Evolutionary conservation across 2,888 invertebrate genomes (phyloP).

Genomic region (Diarsia mendica): DNA sequence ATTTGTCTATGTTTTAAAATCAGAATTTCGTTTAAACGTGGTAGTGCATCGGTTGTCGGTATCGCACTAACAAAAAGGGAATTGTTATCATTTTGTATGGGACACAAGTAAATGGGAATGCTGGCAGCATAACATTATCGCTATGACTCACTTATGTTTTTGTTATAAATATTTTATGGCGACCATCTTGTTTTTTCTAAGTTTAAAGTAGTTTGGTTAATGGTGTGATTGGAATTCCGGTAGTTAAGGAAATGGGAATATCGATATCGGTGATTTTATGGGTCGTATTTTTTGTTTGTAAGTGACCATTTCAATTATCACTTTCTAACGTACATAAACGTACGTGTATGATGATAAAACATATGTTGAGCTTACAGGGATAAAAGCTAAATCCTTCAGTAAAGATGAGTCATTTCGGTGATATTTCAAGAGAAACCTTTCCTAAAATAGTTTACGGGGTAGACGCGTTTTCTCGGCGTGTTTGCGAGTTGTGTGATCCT

Average conservation of each 20-base stretch:
- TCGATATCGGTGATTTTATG: slow-evolving; percentile 13
- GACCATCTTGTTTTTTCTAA: slow-evolving; percentile 57
- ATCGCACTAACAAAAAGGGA: slow-evolving; percentile 85
- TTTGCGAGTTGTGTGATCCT: background rate
- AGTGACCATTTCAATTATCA: slow-evolving; percentile 6
- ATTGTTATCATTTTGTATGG: slow-evolving; percentile 88
- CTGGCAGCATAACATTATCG: slow-evolving; percentile 86
- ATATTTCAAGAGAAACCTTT: slow-evolving; percentile 31
- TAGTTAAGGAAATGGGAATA: slow-evolving; percentile 27
- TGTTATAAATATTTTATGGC: slow-evolving; percentile 68
- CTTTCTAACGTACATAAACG: background rate
- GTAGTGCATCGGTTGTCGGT: slow-evolving; percentile 77
- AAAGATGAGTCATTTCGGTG: slow-evolving; percentile 31
- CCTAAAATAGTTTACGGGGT: slow-evolving; percentile 4
- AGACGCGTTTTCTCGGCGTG: background rate
- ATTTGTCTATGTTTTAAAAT: slow-evolving; percentile 9
- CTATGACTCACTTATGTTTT: slow-evolving; percentile 74
- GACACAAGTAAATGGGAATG: slow-evolving; percentile 85
- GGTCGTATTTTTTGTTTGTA: slow-evolving; percentile 19
- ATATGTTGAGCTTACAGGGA: slow-evolving; percentile 1
- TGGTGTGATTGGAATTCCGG: slow-evolving; percentile 31
- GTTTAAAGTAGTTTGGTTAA: slow-evolving; percentile 36
- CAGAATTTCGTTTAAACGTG: slow-evolving; percentile 70
- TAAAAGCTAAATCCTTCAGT: background rate
- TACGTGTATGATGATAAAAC: slow-evolving; percentile 6